phyloP scores from a whole-genome alignment of 2,797 vertebrate species.

The Schizopygopsis pylzovi region DNA sequence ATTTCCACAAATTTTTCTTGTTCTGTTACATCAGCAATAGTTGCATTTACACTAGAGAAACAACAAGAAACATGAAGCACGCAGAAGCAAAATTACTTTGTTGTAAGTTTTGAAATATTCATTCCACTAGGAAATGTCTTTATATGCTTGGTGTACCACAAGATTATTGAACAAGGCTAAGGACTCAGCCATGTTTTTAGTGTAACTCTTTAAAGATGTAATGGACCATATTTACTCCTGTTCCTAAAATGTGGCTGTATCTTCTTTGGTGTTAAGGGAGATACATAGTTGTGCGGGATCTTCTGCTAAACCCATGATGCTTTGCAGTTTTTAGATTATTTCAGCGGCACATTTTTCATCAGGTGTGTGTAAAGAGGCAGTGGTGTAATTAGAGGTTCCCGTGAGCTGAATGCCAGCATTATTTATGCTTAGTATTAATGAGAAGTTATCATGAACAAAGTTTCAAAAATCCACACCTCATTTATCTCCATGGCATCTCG shows the following conservation, averaged over 20 bases:
- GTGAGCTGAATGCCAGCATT: constrained; percentile 54
- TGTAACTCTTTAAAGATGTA: background rate
- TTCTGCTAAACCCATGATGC: background rate
- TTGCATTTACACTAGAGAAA: constrained; percentile 15
- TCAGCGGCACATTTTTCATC: constrained; percentile 44
- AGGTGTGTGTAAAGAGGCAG: constrained; percentile 46
- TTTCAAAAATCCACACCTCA: constrained; percentile 64
- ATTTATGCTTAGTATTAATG: constrained; percentile 60
- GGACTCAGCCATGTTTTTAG: background rate
- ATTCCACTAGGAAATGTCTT: constrained; percentile 6
- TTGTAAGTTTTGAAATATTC: constrained; percentile 12
- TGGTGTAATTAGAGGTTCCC: constrained; percentile 49
- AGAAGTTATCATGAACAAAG: constrained; percentile 64
- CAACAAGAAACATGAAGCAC: constrained; percentile 9
- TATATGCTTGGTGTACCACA: constrained; percentile 17
- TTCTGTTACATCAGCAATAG: background rate
- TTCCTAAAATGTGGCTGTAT: no score
- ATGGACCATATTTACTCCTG: no score
- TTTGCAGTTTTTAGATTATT: background rate
- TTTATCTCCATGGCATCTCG: constrained; percentile 62
- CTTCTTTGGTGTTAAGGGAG: no score
- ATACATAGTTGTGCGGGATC: background rate
- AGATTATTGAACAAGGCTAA: constrained; percentile 10
- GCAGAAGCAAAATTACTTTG: background rate
- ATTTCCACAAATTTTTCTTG: background rate